A percentile compares a stretch with the other conserved stretches of the same genome.
Evolutionary conservation across 2,888 invertebrate species (phyloP).

Genomic region (Tetrapedia diversipes): DNA sequence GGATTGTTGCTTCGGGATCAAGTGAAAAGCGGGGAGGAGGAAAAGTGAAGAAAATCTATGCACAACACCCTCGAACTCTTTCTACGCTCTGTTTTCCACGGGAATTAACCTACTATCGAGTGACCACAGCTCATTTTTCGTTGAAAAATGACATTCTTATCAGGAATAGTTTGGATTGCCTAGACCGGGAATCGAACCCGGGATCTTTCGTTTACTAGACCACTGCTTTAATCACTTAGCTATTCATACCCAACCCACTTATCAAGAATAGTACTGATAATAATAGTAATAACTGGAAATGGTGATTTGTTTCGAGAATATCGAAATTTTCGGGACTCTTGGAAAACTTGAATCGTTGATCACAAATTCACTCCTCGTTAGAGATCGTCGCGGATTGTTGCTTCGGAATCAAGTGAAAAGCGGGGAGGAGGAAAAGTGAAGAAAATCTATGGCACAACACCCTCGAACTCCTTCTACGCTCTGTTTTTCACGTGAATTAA

Average conservation of each 20-base stretch:
- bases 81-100: slow-evolving; percentile 13
- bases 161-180: no score
- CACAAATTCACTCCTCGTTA: slow-evolving; percentile 38
- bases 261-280: no score
- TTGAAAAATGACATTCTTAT: no score
- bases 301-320: no score
- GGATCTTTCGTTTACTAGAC: no score
- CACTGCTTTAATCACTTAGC: no score
- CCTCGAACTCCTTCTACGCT: background rate
- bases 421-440: background rate
- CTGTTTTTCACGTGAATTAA: slow-evolving; percentile 27
- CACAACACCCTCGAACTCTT: background rate
- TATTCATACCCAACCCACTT: no score
- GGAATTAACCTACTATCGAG: slow-evolving; percentile 17
- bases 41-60: background rate
- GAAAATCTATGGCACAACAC: slow-evolving; percentile 5
- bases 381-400: slow-evolving; percentile 28
- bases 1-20: slow-evolving; percentile 24
- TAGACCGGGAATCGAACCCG: no score
- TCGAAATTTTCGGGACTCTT: no score
- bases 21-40: background rate
- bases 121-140: background rate
- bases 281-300: no score
- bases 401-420: slow-evolving; percentile 9
- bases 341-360: no score